Conservation (phyloP, 2,797 vertebrate species). For the Eulemur coronatus region DNA sequence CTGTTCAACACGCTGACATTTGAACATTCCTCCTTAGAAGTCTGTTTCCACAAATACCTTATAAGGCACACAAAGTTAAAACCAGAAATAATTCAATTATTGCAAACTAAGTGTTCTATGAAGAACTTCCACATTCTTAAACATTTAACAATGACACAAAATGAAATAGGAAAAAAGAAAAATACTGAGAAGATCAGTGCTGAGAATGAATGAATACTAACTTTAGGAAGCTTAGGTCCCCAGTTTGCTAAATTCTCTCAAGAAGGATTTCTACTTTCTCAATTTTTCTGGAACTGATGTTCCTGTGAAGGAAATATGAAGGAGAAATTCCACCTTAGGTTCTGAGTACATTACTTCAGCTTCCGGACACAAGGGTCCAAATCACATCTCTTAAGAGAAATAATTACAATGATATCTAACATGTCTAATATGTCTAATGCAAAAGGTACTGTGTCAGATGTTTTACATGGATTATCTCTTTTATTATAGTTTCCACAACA, state of each 20-base stretch:
- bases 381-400: background rate
- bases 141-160: background rate
- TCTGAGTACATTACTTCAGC: background rate
- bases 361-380: background rate
- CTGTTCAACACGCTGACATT: background rate
- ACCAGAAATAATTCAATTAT: background rate
- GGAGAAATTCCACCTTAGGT: background rate
- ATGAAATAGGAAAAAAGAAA: background rate
- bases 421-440: background rate
- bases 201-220: background rate
- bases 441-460: background rate
- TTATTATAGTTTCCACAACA: background rate
- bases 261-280: background rate
- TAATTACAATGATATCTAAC: background rate
- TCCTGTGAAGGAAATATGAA: background rate
- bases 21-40: background rate
- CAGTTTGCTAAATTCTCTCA: background rate
- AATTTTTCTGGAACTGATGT: background rate
- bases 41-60: conserved; percentile 23
- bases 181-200: background rate
- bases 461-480: background rate
- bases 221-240: background rate
- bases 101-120: background rate
- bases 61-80: background rate
- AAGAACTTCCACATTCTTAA: background rate